phyloP scores from a whole-genome alignment of 2,888 invertebrate genomes.

The Caenorhabditis japonica region DNA sequence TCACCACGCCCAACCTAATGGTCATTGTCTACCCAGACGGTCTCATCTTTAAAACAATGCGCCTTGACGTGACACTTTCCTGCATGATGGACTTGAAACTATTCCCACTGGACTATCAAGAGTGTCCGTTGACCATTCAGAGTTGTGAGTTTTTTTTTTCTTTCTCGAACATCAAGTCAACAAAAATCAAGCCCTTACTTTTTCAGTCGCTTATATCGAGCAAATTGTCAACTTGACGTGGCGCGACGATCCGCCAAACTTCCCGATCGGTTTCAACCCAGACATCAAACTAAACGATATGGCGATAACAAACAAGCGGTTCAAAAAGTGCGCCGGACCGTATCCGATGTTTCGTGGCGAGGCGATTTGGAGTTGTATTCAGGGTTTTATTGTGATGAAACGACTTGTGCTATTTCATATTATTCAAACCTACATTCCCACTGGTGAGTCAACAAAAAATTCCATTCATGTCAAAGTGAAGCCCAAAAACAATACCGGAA shows the following conservation, averaged over 20 bases:
- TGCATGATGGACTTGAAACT: constrained; percentile 72
- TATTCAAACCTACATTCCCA: constrained; percentile 77
- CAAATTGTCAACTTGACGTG: constrained; percentile 75
- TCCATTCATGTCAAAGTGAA: too few species aligned
- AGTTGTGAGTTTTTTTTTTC: constrained; percentile 65
- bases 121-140: constrained; percentile 74
- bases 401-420: constrained; percentile 75
- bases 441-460: constrained; percentile 56
- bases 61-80: constrained; percentile 76
- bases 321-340: constrained; percentile 66
- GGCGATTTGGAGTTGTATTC: constrained; percentile 75
- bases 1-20: constrained; percentile 70
- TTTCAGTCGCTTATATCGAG: constrained; percentile 75
- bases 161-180: too few species aligned
- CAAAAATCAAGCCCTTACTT: too few species aligned
- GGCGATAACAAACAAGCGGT: constrained; percentile 68
- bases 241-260: constrained; percentile 72
- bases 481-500: too few species aligned
- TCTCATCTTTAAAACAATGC: constrained; percentile 76
- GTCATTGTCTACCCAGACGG: constrained; percentile 77
- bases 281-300: constrained; percentile 76
- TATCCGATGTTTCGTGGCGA: constrained; percentile 77
- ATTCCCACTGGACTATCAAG: constrained; percentile 73
- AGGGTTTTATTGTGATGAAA: constrained; percentile 74
- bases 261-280: constrained; percentile 73